Evolutionary conservation across 1,140 invertebrate species (phyloP).

Genomic region (Bicyclus anynana): DNA sequence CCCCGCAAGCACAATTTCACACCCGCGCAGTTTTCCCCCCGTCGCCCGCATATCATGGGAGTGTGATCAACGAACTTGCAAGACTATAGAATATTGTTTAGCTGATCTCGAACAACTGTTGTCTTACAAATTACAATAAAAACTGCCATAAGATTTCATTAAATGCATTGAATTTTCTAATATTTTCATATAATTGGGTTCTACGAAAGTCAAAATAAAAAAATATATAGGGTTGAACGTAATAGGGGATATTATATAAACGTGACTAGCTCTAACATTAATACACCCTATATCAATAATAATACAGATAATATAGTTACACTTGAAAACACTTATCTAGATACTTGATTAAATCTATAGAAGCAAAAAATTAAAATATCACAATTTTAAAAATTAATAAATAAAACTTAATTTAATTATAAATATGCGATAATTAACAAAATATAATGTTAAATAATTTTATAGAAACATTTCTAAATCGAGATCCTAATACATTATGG

Average conservation of each 20-base stretch:
- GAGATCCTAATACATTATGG: background rate
- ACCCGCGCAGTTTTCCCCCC: too few species aligned
- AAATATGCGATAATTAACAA: conserved; percentile 5
- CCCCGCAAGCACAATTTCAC: too few species aligned
- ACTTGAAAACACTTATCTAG: background rate
- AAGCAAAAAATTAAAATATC: conserved; percentile 5
- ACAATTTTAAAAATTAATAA: background rate
- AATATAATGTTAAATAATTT: background rate
- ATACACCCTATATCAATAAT: background rate
- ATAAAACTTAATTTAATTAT: background rate
- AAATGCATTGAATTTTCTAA: too few species aligned
- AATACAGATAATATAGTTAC: background rate
- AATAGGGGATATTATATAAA: conserved; percentile 9
- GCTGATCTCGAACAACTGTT: too few species aligned
- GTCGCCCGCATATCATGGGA: too few species aligned
- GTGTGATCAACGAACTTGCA: too few species aligned
- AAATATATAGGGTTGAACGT: background rate
- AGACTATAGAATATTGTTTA: too few species aligned
- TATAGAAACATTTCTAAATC: background rate
- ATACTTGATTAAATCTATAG: background rate
- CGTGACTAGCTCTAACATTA: conserved; percentile 45
- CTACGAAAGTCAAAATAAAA: too few species aligned
- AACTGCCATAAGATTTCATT: too few species aligned
- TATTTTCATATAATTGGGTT: background rate
- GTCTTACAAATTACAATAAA: too few species aligned